Conservation (phyloP, 2,113 vertebrate genomes). For the Chaetura pelagica region DNA sequence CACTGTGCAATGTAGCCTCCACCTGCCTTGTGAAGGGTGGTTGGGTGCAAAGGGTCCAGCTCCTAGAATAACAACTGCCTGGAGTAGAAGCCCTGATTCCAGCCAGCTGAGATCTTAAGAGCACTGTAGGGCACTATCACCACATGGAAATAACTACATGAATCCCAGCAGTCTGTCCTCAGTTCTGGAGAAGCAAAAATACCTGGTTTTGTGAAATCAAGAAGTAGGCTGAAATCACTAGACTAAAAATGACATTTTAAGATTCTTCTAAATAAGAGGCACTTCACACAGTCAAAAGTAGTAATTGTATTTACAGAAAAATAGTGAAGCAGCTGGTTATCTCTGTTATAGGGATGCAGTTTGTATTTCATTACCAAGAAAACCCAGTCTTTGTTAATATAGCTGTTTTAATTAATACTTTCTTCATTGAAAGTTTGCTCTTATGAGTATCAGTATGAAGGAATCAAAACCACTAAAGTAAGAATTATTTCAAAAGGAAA, state of each 20-base stretch:
- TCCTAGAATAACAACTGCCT: not conserved
- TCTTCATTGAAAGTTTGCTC: not conserved
- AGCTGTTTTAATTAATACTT: not conserved
- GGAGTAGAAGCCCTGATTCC: not conserved
- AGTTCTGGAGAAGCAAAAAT: not conserved
- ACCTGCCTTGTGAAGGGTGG: not conserved
- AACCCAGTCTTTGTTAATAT: not conserved
- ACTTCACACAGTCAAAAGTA: not conserved
- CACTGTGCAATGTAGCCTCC: not conserved
- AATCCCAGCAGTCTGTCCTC: not conserved
- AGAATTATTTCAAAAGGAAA: not conserved
- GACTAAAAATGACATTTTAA: not conserved
- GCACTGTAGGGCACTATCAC: not conserved
- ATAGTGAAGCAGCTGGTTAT: not conserved
- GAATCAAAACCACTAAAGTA: not conserved
- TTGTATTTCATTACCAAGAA: not conserved
- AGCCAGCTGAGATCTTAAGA: not conserved
- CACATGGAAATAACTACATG: not conserved
- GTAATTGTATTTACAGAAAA: not conserved
- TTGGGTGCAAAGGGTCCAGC: not conserved
- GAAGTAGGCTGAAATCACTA: not conserved
- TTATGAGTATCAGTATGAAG: not conserved
- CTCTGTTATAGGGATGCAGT: not conserved
- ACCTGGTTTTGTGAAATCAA: not conserved
- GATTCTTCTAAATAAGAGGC: not conserved